These are phyloP conservation scores for Pocota personata DNA, from an alignment of 2,888 invertebrate genomes.

Conservation along the genomic window DNA sequence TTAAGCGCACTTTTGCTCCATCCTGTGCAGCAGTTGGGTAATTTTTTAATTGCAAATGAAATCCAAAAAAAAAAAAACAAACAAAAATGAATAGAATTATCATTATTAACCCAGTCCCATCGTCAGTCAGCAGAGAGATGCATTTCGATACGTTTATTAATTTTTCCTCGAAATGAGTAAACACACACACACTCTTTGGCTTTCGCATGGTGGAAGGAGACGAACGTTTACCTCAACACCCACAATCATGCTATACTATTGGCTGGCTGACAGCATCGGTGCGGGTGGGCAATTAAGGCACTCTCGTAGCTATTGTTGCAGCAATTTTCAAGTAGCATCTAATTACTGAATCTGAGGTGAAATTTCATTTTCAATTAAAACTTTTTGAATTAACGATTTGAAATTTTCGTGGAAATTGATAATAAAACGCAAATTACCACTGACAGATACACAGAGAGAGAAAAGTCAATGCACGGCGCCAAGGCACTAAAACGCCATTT, in stretches of 20 bases:
- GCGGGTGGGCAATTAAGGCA: conserved; percentile 43
- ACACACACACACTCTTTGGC: not conserved
- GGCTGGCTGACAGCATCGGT: not conserved
- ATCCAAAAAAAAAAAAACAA: not conserved
- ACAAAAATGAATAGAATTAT: conserved; percentile 24
- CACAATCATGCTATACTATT: not conserved
- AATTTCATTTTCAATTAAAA: conserved; percentile 32
- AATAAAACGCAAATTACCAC: conserved; percentile 26
- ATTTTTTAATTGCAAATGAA: conserved; percentile 65
- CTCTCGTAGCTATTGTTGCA: not conserved
- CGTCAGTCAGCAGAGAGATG: not conserved
- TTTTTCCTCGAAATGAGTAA: conserved; percentile 53
- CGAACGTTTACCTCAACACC: conserved; percentile 6
- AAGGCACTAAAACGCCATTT: not conserved
- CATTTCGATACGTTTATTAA: conserved; percentile 65
- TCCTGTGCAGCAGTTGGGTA: conserved; percentile 55
- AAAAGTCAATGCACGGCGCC: conserved; percentile 2
- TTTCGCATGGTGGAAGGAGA: not conserved
- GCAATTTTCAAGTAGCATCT: conserved; percentile 34
- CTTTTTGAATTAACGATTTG: conserved; percentile 6
- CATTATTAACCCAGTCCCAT: conserved; percentile 12
- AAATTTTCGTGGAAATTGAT: conserved; percentile 49
- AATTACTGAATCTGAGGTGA: conserved; percentile 30
- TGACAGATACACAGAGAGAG: not conserved
- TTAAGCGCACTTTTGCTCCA: conserved; percentile 52